Base-by-base conservation (phyloP, 2,888 invertebrate genomes). In the Phengaris arion region DNA sequence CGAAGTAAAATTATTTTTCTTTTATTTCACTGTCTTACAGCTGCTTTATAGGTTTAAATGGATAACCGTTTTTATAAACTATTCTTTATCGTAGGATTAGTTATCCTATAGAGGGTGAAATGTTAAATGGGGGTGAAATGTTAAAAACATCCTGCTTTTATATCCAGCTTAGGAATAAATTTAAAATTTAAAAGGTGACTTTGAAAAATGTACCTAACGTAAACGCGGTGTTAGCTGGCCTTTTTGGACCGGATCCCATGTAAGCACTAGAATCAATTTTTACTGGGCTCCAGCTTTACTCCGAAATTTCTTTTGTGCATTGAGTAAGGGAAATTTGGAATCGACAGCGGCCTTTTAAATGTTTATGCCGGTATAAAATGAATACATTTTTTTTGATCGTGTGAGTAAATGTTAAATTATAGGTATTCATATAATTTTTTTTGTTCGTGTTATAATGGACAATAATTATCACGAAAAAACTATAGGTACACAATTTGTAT, bases 201-300 rank as follows among this genome's bases (percentile, higher is more conserved):
- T 74, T 74, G 76, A 76, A 78, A 70, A 78, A 74, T 75, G 77
- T 79, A 69, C 75, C 75, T 74, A 76, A 77, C 78, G 76, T 79
- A 77, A 76, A 76, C 74, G 72, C 64, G 70, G 76, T 74, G 72
- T 73, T 74, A 77, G 76, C 75, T 72, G 77, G 76, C 77, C 80
- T 81, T 80, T 78, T 76, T 76, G 77, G 79, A 80, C 77, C 79
- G 79, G 79, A 80, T 78, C 76, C 76, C 75, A 76, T 76, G 80
- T 80, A 79, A 80, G 78, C 78, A 78, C 78, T 77, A 77, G 75
- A 80, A 79, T 80, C 78, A 80, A 80, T 79, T 81, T 80, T 80
- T 77, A 79, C 77, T 74, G 75, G 76, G 75, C 76, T 78, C 74
- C 68, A 78, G 77, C 77, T 78, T 77, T 78, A 74, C 74, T 74